Evolutionary conservation across 2,888 invertebrate genomes (phyloP).

Genomic region (Paralinhomoeus sp.): DNA sequence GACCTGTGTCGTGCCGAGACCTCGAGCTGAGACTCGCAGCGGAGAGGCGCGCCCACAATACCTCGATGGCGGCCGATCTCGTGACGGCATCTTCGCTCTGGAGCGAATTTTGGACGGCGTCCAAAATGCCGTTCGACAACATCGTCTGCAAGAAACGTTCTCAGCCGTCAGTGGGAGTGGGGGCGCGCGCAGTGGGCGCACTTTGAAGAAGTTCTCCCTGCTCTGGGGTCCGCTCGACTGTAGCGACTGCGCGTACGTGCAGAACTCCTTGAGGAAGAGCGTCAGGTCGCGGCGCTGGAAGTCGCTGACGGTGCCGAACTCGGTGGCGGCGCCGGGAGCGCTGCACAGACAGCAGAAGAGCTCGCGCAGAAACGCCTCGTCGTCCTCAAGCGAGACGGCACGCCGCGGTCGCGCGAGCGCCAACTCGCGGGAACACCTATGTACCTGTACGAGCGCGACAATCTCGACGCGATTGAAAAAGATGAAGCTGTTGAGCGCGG

Average conservation of each 20-base stretch:
- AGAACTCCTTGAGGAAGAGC: slow-evolving; percentile 92
- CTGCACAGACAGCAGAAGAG: slow-evolving; percentile 61
- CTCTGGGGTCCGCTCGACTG: slow-evolving; percentile 91
- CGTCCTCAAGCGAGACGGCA: slow-evolving; percentile 44
- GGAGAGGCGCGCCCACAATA: too few species aligned
- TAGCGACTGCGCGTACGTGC: slow-evolving; percentile 91
- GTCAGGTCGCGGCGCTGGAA: slow-evolving; percentile 80
- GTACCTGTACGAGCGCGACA: slow-evolving; percentile 61
- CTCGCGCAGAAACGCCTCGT: slow-evolving; percentile 82
- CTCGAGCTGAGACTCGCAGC: too few species aligned
- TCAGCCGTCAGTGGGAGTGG: too few species aligned
- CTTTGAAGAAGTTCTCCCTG: slow-evolving; percentile 87
- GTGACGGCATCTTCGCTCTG: slow-evolving; percentile 57
- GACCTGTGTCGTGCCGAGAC: too few species aligned
- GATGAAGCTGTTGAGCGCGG: slow-evolving; percentile 89
- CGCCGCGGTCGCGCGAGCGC: not conserved
- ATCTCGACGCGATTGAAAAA: slow-evolving; percentile 99
- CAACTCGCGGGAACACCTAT: slow-evolving; percentile 6
- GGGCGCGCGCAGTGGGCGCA: too few species aligned
- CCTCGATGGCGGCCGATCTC: slow-evolving; percentile 88
- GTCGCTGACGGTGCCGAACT: too few species aligned
- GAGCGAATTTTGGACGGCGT: slow-evolving; percentile 19
- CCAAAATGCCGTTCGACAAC: slow-evolving; percentile 16
- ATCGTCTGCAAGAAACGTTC: too few species aligned
- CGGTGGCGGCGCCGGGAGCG: slow-evolving; percentile 56